phyloP scores from a whole-genome alignment of 2,113 vertebrate species.

The Alces alces region DNA sequence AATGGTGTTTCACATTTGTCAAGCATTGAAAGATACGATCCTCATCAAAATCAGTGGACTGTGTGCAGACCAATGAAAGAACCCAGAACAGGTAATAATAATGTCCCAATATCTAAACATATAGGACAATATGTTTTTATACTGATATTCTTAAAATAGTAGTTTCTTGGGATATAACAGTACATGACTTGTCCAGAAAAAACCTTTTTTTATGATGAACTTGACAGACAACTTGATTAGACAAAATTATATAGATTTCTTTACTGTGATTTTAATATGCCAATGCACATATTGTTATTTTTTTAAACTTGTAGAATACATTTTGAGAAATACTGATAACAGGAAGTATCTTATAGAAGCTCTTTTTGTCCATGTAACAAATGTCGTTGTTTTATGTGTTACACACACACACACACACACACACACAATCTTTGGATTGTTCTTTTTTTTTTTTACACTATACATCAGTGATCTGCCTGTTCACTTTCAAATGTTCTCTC shows the following conservation, averaged over 20 bases:
- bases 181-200: constrained; percentile 6
- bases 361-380: background rate
- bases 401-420: background rate
- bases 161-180: background rate
- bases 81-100: constrained; percentile 92
- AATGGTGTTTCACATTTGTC: constrained; percentile 97
- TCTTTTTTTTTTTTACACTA: background rate
- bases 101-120: constrained; percentile 3
- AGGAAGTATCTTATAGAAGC: background rate
- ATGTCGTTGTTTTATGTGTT: background rate
- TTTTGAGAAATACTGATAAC: constrained; percentile 1
- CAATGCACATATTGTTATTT: background rate
- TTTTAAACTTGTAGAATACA: constrained; percentile 4
- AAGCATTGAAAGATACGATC: constrained; percentile 98
- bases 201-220: background rate
- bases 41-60: constrained; percentile 99
- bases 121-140: background rate
- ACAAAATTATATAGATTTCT: background rate
- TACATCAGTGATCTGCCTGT: background rate
- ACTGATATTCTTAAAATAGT: background rate
- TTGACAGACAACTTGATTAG: background rate
- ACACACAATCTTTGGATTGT: background rate
- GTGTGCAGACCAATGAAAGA: constrained; percentile 97
- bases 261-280: background rate
- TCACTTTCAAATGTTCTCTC: background rate